Base-by-base conservation (phyloP, 92 coral and sea anemone species). In the Bergia sp. region DNA sequence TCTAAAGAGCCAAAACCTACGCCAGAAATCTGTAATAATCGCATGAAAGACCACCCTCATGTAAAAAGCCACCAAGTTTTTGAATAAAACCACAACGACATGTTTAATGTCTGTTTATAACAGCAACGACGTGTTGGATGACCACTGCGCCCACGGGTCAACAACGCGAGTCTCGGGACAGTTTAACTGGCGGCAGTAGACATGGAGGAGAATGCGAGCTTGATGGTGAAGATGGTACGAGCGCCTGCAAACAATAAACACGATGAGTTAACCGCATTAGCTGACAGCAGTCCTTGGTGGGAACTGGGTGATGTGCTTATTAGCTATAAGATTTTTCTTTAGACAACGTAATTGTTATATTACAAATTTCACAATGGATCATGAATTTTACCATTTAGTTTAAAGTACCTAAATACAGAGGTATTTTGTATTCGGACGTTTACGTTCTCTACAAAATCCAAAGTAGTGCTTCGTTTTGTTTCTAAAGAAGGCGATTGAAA, bases 171-270 rank as follows among this genome's bases (percentile, higher is more conserved):
- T 3, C 23, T 20, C 69, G 16, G 87, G 87, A 4, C 36, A 80
- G 42, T 73, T 80, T 44, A 92, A 23, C 80, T 85, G 18, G 96
- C 96, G 18, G 96, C 96, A 15, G 92, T 82, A 8, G 98, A 91
- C 90, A 94, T 96, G 21, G 99, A 97, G 6, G 99, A 97, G 86
- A 97, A 97, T 47, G 99, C 99, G 58, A 97, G 92, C 79, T 97
- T 97, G 86, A 97, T 88, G 18, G 99, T 97, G 92, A 92, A 95
- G 88, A 97, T 97, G 15, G 98, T 97, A 72, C 93, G 95, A 23
- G 99, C 99, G 76, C 88, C 99, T 96, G 82, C 0, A 76, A 87
- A 77, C 57, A 64, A 76, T 57, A 89, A 88, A 61, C 11, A 86
- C 5, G 64, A 1, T 1, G 16, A 16, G 43, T 45, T 69, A 12